Evolutionary conservation across 2,113 vertebrate genomes (phyloP).

Genomic region (Illadopsis cleaveri): DNA sequence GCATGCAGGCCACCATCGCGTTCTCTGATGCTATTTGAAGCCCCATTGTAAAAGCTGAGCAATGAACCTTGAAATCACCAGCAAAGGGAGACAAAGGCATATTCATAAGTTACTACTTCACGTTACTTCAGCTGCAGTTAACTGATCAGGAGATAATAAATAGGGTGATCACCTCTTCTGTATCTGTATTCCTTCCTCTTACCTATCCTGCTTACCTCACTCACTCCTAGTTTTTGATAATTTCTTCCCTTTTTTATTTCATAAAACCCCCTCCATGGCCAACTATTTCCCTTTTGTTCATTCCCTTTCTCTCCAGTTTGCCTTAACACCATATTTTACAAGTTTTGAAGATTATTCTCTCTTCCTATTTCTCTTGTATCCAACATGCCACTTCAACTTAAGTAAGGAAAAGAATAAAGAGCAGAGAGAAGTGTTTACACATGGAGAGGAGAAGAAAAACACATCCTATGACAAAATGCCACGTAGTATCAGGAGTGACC

Average conservation of each 20-base stretch:
- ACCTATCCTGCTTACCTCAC: not conserved
- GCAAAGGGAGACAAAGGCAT: not conserved
- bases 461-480: not conserved
- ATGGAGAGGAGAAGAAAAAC: not conserved
- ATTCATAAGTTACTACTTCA: not conserved
- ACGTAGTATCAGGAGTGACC: not conserved
- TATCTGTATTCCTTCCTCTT: not conserved
- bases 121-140: not conserved
- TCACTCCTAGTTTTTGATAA: not conserved
- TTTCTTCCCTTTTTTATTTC: not conserved
- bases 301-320: not conserved
- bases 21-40: not conserved
- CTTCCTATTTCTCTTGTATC: not conserved
- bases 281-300: not conserved
- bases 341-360: not conserved
- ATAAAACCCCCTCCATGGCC: not conserved
- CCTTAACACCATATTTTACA: not conserved
- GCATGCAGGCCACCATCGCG: fast-evolving
- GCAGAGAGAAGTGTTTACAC: not conserved
- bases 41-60: not conserved
- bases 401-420: not conserved
- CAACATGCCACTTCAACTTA: not conserved
- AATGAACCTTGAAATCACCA: not conserved
- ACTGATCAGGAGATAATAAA: not conserved
- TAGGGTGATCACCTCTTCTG: fast-evolving